Evolutionary conservation across 2,113 vertebrate species (phyloP).

Genomic region (Spilogale gracilis): DNA sequence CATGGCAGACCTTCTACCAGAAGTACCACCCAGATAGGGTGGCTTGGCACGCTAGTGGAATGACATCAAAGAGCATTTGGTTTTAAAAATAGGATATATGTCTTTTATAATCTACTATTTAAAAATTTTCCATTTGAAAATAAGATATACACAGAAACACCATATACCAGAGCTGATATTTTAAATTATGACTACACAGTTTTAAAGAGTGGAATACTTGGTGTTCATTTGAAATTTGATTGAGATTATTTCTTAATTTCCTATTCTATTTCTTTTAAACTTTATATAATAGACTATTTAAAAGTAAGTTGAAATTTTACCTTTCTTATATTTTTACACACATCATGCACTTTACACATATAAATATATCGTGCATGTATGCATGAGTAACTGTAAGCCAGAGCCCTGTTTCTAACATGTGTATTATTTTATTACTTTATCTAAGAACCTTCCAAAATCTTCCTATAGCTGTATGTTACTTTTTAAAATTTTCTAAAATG

Average conservation of each 20-base stretch:
- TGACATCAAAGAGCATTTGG: constrained; percentile 70
- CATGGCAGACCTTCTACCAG: constrained; percentile 60
- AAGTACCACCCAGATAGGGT: constrained; percentile 59
- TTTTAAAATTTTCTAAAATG: constrained; percentile 43
- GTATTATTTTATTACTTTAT: constrained; percentile 49
- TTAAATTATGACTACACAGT: constrained; percentile 42
- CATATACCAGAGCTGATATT: background rate
- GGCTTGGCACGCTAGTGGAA: constrained; percentile 66
- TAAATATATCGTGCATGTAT: background rate
- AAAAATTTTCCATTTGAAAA: constrained; percentile 30
- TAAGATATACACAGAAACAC: constrained; percentile 32
- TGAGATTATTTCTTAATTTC: constrained; percentile 25
- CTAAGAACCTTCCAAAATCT: background rate
- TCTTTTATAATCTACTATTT: constrained; percentile 40
- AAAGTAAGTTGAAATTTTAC: background rate
- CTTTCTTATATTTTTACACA: background rate
- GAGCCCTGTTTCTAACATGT: background rate
- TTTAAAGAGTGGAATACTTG: background rate
- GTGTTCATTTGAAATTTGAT: constrained; percentile 1
- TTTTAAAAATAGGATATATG: constrained; percentile 40
- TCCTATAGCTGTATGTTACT: background rate
- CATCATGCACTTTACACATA: background rate
- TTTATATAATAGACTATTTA: background rate
- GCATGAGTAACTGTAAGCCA: background rate
- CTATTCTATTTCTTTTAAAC: background rate